Conservation (phyloP, 2,888 invertebrate species). For the Crioceris asparagi region DNA sequence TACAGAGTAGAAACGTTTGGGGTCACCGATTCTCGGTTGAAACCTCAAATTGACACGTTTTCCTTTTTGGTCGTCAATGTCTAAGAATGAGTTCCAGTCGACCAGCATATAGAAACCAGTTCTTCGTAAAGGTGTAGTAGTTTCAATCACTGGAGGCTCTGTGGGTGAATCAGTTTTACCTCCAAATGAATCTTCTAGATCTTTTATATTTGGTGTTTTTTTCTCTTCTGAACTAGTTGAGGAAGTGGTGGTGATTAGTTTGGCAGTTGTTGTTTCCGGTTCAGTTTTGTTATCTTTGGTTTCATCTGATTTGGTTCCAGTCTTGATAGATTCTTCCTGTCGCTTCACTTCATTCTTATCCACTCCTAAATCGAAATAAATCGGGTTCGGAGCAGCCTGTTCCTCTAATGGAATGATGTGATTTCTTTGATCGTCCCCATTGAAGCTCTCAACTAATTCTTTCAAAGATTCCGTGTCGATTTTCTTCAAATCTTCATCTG, state of each 20-base stretch:
- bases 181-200: constrained; percentile 69
- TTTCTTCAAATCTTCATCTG: constrained; percentile 36
- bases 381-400: constrained; percentile 35
- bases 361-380: constrained; percentile 29
- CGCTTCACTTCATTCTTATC: constrained; percentile 44
- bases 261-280: constrained; percentile 1
- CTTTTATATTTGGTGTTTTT: constrained; percentile 45
- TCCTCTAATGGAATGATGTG: constrained; percentile 26
- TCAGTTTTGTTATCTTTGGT: constrained; percentile 6
- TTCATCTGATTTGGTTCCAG: constrained; percentile 5
- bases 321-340: constrained; percentile 31
- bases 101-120: constrained; percentile 77
- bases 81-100: constrained; percentile 79
- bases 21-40: constrained; percentile 71
- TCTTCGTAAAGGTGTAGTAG: constrained; percentile 51
- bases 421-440: constrained; percentile 10
- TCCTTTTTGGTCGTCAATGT: constrained; percentile 64
- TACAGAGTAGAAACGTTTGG: constrained; percentile 64
- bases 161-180: constrained; percentile 45
- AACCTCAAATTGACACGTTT: constrained; percentile 68
- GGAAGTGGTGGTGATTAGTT: constrained; percentile 9
- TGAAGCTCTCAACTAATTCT: constrained; percentile 31
- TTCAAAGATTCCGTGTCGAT: constrained; percentile 33
- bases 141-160: constrained; percentile 37
- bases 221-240: constrained; percentile 14